A percentile compares a stretch with the other conserved stretches of the same genome.
Conservation (phyloP, 2,113 vertebrate genomes). For the Chaetodon auriga region DNA sequence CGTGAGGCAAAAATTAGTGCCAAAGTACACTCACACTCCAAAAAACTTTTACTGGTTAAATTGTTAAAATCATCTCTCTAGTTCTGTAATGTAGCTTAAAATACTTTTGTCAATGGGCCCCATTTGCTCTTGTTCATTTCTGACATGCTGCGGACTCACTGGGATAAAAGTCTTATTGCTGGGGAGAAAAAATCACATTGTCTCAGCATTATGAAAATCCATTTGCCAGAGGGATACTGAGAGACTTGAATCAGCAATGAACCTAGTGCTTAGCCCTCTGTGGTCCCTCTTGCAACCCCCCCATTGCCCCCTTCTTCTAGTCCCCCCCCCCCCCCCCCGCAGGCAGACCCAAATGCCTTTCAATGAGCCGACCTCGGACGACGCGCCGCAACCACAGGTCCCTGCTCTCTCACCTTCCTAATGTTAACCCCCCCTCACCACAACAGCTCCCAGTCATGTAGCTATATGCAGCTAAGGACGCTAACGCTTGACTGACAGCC, state of each 20-base stretch:
- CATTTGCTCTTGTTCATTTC: slow-evolving; percentile 30
- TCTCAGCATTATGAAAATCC: slow-evolving; percentile 82
- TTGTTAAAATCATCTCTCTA: background rate
- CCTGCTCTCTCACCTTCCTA: slow-evolving; percentile 62
- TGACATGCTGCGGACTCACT: slow-evolving; percentile 31
- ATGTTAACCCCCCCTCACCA: slow-evolving; percentile 31
- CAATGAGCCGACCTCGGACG: slow-evolving; percentile 62
- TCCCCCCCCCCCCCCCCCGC: slow-evolving; percentile 16
- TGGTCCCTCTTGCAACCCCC: slow-evolving; percentile 53
- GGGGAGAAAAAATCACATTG: slow-evolving; percentile 62
- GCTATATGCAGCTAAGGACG: slow-evolving; percentile 36
- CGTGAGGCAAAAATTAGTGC: background rate
- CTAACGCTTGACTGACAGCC: slow-evolving; percentile 47
- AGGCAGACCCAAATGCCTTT: slow-evolving; percentile 70
- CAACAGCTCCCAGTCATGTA: slow-evolving; percentile 56
- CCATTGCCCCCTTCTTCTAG: slow-evolving; percentile 48
- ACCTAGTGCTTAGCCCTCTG: slow-evolving; percentile 68
- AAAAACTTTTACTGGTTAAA: background rate
- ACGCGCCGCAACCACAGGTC: slow-evolving; percentile 45
- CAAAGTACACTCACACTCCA: background rate
- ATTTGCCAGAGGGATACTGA: slow-evolving; percentile 75
- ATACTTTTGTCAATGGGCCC: slow-evolving; percentile 3
- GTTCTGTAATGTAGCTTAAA: background rate
- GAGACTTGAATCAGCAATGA: slow-evolving; percentile 80
- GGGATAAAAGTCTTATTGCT: slow-evolving; percentile 37